Percentiles rank a stretch among this genome's conserved stretches.
Conservation (phyloP, 2,888 invertebrate species). For the Agrochola lychnidis region DNA sequence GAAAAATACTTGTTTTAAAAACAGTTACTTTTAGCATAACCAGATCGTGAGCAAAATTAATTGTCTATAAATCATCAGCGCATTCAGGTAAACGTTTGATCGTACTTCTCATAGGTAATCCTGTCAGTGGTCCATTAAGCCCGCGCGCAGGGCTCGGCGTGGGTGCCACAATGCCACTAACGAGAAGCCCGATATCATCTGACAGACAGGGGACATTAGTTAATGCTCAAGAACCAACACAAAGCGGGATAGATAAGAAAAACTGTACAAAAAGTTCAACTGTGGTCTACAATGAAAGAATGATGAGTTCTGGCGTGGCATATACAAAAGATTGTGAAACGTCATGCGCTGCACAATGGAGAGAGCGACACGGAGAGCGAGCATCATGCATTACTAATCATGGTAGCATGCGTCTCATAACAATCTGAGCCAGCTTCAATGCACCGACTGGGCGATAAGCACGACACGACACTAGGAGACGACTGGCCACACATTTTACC, state of each 20-base stretch:
- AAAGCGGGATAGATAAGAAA: slow-evolving; percentile 79
- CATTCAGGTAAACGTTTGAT: slow-evolving; percentile 77
- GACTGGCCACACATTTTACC: slow-evolving; percentile 21
- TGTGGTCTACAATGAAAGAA: slow-evolving; percentile 79
- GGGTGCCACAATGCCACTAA: slow-evolving; percentile 88
- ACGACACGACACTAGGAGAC: slow-evolving; percentile 43
- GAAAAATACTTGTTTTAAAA: slow-evolving; percentile 58
- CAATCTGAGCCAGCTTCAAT: slow-evolving; percentile 65
- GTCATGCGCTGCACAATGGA: slow-evolving; percentile 85
- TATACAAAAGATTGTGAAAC: slow-evolving; percentile 86
- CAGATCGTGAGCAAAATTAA: slow-evolving; percentile 47
- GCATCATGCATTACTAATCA: slow-evolving; percentile 86
- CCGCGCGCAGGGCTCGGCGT: slow-evolving; percentile 74
- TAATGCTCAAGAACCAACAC: slow-evolving; percentile 79
- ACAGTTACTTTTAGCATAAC: slow-evolving; percentile 45
- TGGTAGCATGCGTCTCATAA: slow-evolving; percentile 77
- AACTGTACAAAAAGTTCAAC: slow-evolving; percentile 79
- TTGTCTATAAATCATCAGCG: slow-evolving; percentile 73
- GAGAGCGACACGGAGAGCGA: slow-evolving; percentile 84
- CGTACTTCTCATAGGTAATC: slow-evolving; percentile 80
- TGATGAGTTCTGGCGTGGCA: slow-evolving; percentile 78
- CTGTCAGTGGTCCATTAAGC: slow-evolving; percentile 82
- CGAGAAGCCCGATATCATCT: slow-evolving; percentile 85
- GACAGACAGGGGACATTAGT: slow-evolving; percentile 85
- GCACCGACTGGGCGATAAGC: slow-evolving; percentile 57